Conservation (phyloP, 2,797 vertebrate genomes). For the Kryptolebias ocellatus region DNA sequence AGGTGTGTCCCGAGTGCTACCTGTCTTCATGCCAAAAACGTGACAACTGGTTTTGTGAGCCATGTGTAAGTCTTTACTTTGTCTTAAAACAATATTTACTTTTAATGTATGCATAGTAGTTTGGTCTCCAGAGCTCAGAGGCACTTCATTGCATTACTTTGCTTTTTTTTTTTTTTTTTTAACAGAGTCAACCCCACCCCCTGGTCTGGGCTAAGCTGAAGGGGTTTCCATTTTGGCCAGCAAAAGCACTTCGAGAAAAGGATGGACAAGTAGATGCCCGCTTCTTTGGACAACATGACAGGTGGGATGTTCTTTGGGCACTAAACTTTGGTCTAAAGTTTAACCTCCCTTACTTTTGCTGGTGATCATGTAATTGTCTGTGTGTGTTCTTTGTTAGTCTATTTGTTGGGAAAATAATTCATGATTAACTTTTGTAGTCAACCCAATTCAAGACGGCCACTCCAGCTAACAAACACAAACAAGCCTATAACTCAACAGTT, state of each 20-base stretch:
- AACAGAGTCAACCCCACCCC: slow-evolving; percentile 95
- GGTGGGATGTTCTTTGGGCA: slow-evolving; percentile 76
- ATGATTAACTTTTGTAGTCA: too few species aligned
- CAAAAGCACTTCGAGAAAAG: slow-evolving; percentile 97
- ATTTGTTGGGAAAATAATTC: too few species aligned
- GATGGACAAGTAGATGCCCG: slow-evolving; percentile 97
- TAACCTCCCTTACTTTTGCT: neutral
- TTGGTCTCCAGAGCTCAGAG: slow-evolving; percentile 4
- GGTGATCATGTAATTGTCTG: neutral
- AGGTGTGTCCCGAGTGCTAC: slow-evolving; percentile 99
- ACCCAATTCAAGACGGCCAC: too few species aligned
- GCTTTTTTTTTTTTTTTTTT: slow-evolving; percentile 38
- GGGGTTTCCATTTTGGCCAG: slow-evolving; percentile 99
- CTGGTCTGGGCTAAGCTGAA: slow-evolving; percentile 98
- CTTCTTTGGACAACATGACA: slow-evolving; percentile 98
- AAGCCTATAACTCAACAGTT: too few species aligned
- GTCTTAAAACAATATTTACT: slow-evolving; percentile 1
- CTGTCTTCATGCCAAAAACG: slow-evolving; percentile 98
- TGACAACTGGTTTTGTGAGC: slow-evolving; percentile 99
- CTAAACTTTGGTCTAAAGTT: neutral
- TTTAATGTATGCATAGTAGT: neutral
- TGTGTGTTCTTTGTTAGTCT: too few species aligned
- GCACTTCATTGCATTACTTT: neutral
- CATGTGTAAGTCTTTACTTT: slow-evolving; percentile 88
- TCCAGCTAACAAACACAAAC: too few species aligned